Evolutionary conservation across 2,797 vertebrate species (phyloP).

Genomic region (Tokudaia tokunoshimensis): DNA sequence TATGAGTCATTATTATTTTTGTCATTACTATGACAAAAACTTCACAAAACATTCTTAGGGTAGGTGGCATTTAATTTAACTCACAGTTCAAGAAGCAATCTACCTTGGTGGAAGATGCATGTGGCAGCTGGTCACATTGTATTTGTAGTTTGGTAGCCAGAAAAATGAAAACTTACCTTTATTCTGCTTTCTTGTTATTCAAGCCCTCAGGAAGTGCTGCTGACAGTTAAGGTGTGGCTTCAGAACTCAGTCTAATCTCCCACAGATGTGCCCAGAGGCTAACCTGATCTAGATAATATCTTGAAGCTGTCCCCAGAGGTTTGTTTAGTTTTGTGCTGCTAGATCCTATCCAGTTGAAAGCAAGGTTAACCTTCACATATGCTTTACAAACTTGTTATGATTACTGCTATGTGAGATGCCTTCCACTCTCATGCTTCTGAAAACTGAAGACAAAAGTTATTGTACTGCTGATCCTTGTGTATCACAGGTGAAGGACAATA

Average conservation of each 20-base stretch:
- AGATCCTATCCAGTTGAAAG: background rate
- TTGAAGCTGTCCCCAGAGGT: background rate
- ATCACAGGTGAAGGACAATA: background rate
- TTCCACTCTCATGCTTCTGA: background rate
- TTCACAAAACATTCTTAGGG: background rate
- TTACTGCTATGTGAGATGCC: no score
- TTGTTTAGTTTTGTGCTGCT: background rate
- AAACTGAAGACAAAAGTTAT: background rate
- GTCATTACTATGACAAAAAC: background rate
- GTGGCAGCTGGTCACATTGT: background rate
- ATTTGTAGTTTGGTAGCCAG: background rate
- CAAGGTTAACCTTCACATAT: background rate
- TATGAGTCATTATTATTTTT: background rate
- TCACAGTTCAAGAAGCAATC: background rate
- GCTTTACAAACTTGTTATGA: background rate
- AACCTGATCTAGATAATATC: background rate
- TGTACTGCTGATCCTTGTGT: background rate
- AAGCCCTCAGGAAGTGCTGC: background rate
- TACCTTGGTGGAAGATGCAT: background rate
- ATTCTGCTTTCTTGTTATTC: background rate
- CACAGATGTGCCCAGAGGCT: fast-evolving
- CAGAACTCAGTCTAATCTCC: background rate
- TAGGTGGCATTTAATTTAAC: background rate
- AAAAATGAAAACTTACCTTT: background rate
- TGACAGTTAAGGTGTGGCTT: background rate